A percentile compares a stretch with the other conserved stretches of the same genome.
phyloP scores from a whole-genome alignment of 2,888 invertebrate genomes.

The Agriotes lineatus region DNA sequence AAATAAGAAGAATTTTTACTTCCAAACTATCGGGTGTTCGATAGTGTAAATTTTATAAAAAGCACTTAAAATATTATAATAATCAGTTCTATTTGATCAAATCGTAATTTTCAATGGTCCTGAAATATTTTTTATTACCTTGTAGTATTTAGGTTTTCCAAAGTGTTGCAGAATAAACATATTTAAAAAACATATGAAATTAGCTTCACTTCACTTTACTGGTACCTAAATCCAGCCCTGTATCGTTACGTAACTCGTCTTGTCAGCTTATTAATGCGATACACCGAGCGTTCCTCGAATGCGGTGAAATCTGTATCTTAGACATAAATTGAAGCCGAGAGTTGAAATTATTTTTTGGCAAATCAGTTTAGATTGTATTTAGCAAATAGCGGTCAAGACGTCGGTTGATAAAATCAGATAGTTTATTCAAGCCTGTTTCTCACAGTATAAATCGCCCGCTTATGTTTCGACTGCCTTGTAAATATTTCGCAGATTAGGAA shows the following conservation, averaged over 20 bases:
- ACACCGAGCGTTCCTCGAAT: background rate
- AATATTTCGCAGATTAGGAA: background rate
- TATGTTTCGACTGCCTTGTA: background rate
- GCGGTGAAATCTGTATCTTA: background rate
- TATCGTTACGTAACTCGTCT: background rate
- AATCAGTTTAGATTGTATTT: background rate
- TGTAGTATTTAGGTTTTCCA: too few species aligned
- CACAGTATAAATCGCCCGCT: background rate
- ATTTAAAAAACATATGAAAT: too few species aligned
- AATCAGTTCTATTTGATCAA: too few species aligned
- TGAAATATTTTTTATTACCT: too few species aligned
- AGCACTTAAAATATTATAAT: too few species aligned
- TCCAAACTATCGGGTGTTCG: too few species aligned
- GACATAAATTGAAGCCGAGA: too few species aligned
- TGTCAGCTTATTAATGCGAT: background rate
- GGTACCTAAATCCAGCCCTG: background rate
- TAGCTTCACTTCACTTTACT: too few species aligned
- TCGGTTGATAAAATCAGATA: background rate
- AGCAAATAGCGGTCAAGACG: background rate
- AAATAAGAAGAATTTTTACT: too few species aligned
- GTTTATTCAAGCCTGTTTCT: background rate
- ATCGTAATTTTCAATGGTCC: too few species aligned
- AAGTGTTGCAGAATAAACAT: too few species aligned
- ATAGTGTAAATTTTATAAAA: too few species aligned
- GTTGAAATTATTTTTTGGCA: background rate